Evolutionary conservation across 2,888 invertebrate genomes (phyloP).

Genomic region (Xanthia icteritia): DNA sequence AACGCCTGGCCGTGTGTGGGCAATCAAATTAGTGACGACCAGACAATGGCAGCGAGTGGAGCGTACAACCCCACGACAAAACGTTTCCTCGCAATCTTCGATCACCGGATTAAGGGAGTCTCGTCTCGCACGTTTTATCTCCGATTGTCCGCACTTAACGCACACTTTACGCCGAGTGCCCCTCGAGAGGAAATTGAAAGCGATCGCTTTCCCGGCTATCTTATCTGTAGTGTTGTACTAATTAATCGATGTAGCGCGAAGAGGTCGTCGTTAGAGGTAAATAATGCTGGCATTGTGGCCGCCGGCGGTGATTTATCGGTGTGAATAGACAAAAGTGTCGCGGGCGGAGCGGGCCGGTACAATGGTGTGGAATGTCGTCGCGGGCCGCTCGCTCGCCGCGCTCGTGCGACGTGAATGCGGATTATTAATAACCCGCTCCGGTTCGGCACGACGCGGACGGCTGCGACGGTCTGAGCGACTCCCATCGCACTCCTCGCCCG

Average conservation of each 20-base stretch:
- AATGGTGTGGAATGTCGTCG: constrained; percentile 89
- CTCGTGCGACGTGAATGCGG: constrained; percentile 89
- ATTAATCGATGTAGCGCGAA: constrained; percentile 89
- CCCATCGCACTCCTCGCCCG: constrained; percentile 82
- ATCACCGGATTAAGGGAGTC: constrained; percentile 90
- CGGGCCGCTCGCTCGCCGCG: constrained; percentile 82
- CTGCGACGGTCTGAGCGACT: constrained; percentile 73
- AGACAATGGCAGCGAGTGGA: constrained; percentile 86
- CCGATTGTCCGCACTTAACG: constrained; percentile 90
- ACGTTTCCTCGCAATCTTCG: constrained; percentile 90
- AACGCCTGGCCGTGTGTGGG: constrained; percentile 82
- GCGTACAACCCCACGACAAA: constrained; percentile 89
- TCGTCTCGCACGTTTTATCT: constrained; percentile 90
- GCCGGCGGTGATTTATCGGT: constrained; percentile 88
- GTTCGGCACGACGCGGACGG: constrained; percentile 75
- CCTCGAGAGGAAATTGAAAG: constrained; percentile 90
- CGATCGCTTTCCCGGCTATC: constrained; percentile 90
- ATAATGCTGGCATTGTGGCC: constrained; percentile 86
- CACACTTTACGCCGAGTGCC: constrained; percentile 90
- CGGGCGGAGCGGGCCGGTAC: constrained; percentile 87
- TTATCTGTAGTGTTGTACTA: constrained; percentile 90
- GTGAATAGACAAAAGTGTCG: constrained; percentile 90
- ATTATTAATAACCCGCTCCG: constrained; percentile 89
- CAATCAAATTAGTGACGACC: constrained; percentile 86
- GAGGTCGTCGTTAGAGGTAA: constrained; percentile 87